Percentiles rank a stretch among this genome's conserved stretches.
Conservation (phyloP, 2,113 vertebrate species). For the Salvelinus namaycush region DNA sequence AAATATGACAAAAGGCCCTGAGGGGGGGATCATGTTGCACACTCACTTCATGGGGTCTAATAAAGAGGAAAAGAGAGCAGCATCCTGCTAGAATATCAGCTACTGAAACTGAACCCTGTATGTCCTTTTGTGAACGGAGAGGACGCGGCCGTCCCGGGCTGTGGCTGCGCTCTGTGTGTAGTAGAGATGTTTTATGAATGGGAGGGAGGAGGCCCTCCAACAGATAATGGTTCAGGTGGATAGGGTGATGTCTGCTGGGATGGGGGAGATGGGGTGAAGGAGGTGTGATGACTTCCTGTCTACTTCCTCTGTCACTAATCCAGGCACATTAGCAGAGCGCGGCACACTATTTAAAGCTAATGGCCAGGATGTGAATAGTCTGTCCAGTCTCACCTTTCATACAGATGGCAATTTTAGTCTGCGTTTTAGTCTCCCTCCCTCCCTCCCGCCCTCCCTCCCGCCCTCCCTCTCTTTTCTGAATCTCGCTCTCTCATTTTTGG, state of each 20-base stretch:
- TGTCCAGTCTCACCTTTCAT: constrained; percentile 77
- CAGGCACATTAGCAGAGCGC: constrained; percentile 71
- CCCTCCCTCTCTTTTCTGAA: not conserved
- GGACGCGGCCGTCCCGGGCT: not conserved
- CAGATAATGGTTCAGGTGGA: constrained; percentile 72
- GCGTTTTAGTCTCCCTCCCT: constrained; percentile 22
- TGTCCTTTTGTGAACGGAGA: constrained; percentile 8
- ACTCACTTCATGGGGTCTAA: constrained; percentile 52
- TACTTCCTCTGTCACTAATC: constrained; percentile 71
- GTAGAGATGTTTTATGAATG: not conserved
- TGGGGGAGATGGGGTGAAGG: constrained; percentile 40
- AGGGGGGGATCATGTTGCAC: constrained; percentile 57
- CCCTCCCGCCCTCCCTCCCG: too few relatives aligned
- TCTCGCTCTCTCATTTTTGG: not conserved
- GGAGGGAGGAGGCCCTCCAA: constrained; percentile 40
- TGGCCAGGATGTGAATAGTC: constrained; percentile 75
- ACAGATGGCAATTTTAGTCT: constrained; percentile 71
- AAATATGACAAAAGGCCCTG: constrained; percentile 57
- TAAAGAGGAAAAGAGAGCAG: constrained; percentile 47
- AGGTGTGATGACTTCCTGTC: constrained; percentile 69
- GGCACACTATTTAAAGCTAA: constrained; percentile 72
- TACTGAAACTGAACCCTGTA: constrained; percentile 58
- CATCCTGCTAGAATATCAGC: constrained; percentile 68
- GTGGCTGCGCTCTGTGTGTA: not conserved
- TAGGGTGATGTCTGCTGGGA: constrained; percentile 73